Conservation (phyloP, 2,888 invertebrate species). For the Blastobasis lacticolella region DNA sequence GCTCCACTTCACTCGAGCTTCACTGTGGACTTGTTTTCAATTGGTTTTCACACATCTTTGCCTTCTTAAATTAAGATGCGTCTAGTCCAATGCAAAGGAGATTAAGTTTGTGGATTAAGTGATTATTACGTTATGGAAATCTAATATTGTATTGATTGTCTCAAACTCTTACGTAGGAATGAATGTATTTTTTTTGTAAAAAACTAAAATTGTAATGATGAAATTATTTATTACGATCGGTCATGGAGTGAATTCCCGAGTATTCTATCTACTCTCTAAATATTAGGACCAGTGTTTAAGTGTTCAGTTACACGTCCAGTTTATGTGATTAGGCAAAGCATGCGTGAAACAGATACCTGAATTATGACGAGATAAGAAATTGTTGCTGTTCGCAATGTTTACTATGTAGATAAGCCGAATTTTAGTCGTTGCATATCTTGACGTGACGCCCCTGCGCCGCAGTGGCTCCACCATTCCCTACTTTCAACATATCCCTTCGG, state of each 20-base stretch:
- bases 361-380: conserved; percentile 35
- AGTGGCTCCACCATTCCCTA: conserved; percentile 23
- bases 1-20: conserved; percentile 34
- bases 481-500: conserved; percentile 36
- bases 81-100: conserved; percentile 73
- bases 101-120: conserved; percentile 66
- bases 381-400: conserved; percentile 11
- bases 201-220: conserved; percentile 20
- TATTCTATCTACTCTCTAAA: conserved; percentile 32
- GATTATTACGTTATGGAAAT: conserved; percentile 41
- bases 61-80: conserved; percentile 69
- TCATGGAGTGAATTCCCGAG: conserved; percentile 35
- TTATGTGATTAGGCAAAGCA: conserved; percentile 65
- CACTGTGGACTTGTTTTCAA: conserved; percentile 39
- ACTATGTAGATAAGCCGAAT: conserved; percentile 9
- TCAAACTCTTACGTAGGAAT: no score
- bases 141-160: conserved; percentile 35
- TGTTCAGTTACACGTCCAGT: conserved; percentile 70
- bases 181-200: conserved; percentile 31
- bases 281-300: conserved; percentile 59
- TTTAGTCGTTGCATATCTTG: conserved; percentile 38
- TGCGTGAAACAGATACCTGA: conserved; percentile 63
- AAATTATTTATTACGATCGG: conserved; percentile 36
- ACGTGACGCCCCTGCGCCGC: conserved; percentile 6
- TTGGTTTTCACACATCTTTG: conserved; percentile 69